These are phyloP conservation scores for Anseranas semipalmata DNA, from an alignment of 2,113 vertebrate species.

Conservation along the genomic window DNA sequence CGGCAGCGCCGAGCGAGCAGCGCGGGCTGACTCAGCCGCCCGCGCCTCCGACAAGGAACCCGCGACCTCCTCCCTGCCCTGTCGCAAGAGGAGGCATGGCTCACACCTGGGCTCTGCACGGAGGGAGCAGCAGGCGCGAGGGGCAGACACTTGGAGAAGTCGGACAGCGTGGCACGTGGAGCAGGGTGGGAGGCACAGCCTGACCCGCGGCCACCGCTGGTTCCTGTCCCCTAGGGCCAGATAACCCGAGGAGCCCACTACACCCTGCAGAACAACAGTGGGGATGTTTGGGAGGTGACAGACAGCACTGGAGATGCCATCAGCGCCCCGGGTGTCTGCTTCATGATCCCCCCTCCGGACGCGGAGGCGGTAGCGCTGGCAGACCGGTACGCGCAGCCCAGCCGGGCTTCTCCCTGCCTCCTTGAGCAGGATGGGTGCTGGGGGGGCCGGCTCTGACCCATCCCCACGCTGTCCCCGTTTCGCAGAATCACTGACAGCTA, in stretches of 20 bases:
- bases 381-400: constrained; percentile 81
- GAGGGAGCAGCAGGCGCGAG: background rate
- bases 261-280: constrained; percentile 86
- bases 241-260: constrained; percentile 87
- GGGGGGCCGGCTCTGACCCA: background rate
- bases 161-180: fast-evolving
- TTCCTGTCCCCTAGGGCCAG: constrained; percentile 78
- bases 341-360: constrained; percentile 91
- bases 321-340: constrained; percentile 88
- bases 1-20: background rate
- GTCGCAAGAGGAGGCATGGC: background rate
- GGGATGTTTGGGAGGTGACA: constrained; percentile 87
- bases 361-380: constrained; percentile 79
- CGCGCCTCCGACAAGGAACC: background rate
- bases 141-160: fast-evolving
- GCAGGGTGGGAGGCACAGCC: background rate
- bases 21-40: background rate
- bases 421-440: fast-evolving
- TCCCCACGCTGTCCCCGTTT: background rate
- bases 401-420: background rate
- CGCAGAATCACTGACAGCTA: constrained; percentile 85
- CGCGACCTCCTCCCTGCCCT: background rate
- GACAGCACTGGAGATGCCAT: constrained; percentile 79
- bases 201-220: background rate
- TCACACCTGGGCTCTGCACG: background rate